Base-by-base conservation (phyloP, 2,113 vertebrate species). In the Rhinolophus ferrumequinum region DNA sequence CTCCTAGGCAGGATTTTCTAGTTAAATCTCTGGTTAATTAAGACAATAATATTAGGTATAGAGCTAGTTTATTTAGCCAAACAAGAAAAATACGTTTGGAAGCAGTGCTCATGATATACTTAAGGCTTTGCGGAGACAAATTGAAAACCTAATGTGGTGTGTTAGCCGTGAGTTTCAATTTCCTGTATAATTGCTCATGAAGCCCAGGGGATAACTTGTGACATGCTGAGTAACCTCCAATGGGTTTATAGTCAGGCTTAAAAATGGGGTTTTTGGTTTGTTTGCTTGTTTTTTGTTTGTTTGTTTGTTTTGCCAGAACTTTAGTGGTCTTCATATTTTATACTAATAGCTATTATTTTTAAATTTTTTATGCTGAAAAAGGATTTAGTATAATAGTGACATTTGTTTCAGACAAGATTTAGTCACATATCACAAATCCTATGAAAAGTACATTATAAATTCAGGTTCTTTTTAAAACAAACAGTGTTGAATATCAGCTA, bases 401-500 rank as follows among this genome's bases (percentile, higher is more conserved):
- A 84, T 83, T 87, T 76, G 26, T 91, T 93, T 94, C 62, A 80
- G 70, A 41, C 30, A 56, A 94, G 69, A 82, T 56, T 84, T 75
- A 88, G 44, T 83, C 79, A 44, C 33, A n/a, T 62, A 24, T 93
- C 60, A 33, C n/a, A 76, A 94, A 94, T 76, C 64, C 47, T 76
- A 75, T 72, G 8, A 21, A 67, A 83, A 35, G 26, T 52, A 87
- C 30, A 28, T 54, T 69, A 93, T 44, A 70, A 30, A 89, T 77
- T 70, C 93, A 62, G 22, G 13, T 89, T 47, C 28, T 54, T 47
- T 33, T 88, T 70, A 93, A 82, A 76, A 76, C 28, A 80, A 87
- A 62, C 47, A 80, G 38, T 84, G 44, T 41, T 89, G 84, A 77
- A 41, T 96, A 22, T 35, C 69, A 72, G 47, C 58, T 21, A 76